Evolutionary conservation across 2,113 vertebrate species (phyloP), one percentile per base, ranked within the genome.

Genomic region (Pluvialis apricaria): DNA sequence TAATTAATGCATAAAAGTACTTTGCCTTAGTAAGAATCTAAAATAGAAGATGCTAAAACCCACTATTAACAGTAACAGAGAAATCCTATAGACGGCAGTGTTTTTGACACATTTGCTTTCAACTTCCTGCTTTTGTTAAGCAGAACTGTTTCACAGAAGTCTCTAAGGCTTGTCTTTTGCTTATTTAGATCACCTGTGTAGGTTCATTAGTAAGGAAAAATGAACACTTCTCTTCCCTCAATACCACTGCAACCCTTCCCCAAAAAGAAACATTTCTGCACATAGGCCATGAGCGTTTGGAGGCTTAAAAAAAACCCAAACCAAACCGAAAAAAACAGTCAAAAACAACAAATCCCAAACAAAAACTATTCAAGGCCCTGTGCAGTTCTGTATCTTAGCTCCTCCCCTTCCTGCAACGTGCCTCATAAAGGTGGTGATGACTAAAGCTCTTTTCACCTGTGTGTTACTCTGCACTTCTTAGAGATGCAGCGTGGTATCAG

Each of bases 61-160:
- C 20, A 34, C 24, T 82, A 47, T 71, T 71, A 66, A 75, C 78
- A 86, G 44, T 52, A 92, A 69, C 44, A 94, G 78, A 66, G 70
- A 87, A 91, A 79, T 36, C 75, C 82, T 61, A 79, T 3, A 51
- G 82, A 52, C 9, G 3, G 32, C 32, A 20, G 36, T 44, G 73
- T 11, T 82, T 78, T 82, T 44, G 71, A 82, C 17, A 14, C 2
- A 3, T 14, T 91, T 47, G 52, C 65, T 82, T 94, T 71, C 58
- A 65, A 51, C 58, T 91, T 88, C 82, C 93, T 93, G 70, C 66
- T 80, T 94, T 94, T 94, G 70, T 86, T 51, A 62, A 44, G 58
- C 38, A 47, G 40, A 68, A 58, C 38, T 7, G 5, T 36, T 64
- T 71, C 47, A 26, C 6, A 13, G 18, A 76, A 44, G 13, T 25